Percentiles rank a stretch among this genome's conserved stretches.
Conservation (phyloP, 2,888 invertebrate species). For the Mactromeris polynyma region DNA sequence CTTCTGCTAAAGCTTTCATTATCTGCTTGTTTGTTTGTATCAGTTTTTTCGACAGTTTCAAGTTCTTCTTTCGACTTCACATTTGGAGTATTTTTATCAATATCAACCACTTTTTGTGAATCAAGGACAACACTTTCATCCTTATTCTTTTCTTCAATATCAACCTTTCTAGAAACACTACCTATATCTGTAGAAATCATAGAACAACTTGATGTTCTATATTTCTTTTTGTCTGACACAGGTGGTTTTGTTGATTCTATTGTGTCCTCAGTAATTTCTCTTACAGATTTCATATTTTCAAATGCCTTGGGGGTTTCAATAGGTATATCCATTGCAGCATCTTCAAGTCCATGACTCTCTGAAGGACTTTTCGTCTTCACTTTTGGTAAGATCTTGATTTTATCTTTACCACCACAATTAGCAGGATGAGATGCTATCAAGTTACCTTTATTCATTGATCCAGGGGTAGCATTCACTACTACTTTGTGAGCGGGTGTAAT, state of each 20-base stretch:
- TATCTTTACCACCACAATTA: not conserved
- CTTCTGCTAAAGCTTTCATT: not conserved
- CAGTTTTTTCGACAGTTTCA: not conserved
- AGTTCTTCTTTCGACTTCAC: not conserved
- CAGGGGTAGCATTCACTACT: constrained; percentile 13
- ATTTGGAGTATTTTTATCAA: not conserved
- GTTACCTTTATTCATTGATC: not conserved
- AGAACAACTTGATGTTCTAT: not conserved
- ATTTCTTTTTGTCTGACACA: not conserved
- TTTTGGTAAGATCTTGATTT: not conserved
- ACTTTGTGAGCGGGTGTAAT: constrained; percentile 6
- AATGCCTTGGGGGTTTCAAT: not conserved
- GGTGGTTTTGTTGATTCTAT: not conserved
- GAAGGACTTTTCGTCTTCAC: not conserved
- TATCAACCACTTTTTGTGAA: not conserved
- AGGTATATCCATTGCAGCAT: not conserved
- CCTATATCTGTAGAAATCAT: too few species aligned
- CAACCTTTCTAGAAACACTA: too few species aligned
- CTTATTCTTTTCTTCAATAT: not conserved
- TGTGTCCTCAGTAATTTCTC: not conserved
- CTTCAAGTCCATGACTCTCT: not conserved
- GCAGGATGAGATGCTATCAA: not conserved
- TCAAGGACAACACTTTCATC: not conserved
- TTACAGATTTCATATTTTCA: not conserved
- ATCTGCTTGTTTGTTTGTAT: not conserved